Conservation (phyloP, 2,113 vertebrate species). For the Catharus minimus region DNA sequence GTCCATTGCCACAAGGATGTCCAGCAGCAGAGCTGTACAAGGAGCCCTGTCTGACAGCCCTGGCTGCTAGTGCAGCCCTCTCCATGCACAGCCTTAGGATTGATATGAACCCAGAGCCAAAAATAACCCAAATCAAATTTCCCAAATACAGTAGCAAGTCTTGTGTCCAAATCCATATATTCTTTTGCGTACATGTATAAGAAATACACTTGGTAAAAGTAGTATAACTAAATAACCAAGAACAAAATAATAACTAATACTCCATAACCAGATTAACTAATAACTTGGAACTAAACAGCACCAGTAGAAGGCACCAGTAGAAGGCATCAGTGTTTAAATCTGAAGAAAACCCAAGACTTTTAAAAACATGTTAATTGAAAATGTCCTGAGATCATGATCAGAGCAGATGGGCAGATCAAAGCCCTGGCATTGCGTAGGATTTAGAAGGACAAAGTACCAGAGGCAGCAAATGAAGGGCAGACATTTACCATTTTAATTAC, state of each 20-base stretch:
- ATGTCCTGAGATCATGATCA: neutral
- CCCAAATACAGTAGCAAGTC: neutral
- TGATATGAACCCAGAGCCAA: neutral
- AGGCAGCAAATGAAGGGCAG: neutral
- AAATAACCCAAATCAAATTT: neutral
- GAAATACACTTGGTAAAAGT: neutral
- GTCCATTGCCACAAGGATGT: rapidly evolving
- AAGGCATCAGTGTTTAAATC: neutral
- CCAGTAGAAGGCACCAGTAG: neutral
- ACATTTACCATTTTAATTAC: constrained; percentile 11
- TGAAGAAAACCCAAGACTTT: neutral
- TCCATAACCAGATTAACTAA: neutral
- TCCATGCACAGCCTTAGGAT: rapidly evolving
- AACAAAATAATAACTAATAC: neutral
- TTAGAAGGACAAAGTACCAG: neutral
- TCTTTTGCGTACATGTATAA: neutral
- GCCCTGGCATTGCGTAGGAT: neutral
- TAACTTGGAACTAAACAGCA: neutral
- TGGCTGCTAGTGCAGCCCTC: neutral
- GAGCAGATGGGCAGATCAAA: neutral
- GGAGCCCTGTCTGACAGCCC: neutral
- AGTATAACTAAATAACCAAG: neutral
- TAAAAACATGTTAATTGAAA: neutral
- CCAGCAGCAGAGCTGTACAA: neutral
- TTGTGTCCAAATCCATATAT: neutral